These are phyloP conservation scores for Eupithecia pulchellata DNA, from an alignment of 2,888 invertebrate species.

Conservation along the genomic window DNA sequence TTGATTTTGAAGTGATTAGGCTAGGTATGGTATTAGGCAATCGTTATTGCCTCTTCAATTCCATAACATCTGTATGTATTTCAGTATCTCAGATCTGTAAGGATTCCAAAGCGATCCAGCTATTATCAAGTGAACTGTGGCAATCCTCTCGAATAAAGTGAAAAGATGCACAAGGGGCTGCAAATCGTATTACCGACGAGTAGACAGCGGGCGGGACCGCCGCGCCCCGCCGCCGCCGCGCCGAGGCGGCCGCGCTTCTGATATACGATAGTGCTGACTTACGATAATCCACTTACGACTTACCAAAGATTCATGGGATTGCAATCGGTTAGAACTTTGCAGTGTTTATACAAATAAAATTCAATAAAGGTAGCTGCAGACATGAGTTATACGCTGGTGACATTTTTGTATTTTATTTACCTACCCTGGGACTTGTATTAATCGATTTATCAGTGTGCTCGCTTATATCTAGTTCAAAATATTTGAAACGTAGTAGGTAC, in stretches of 20 bases:
- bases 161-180: slow-evolving; percentile 30
- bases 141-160: slow-evolving; percentile 18
- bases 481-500: not conserved
- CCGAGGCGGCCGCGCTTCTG: not conserved
- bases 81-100: not conserved
- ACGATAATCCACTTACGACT: slow-evolving; percentile 17
- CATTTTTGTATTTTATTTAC: not conserved
- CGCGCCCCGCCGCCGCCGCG: not conserved
- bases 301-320: slow-evolving; percentile 21
- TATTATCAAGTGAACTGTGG: not conserved
- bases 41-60: not conserved
- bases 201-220: not conserved
- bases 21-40: not conserved
- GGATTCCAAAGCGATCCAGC: slow-evolving; percentile 2
- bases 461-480: not conserved
- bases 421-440: not conserved
- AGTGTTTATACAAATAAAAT: no score
- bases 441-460: not conserved
- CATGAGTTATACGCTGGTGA: slow-evolving; percentile 1
- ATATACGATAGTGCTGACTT: slow-evolving; percentile 14
- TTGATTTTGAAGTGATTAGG: not conserved
- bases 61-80: not conserved
- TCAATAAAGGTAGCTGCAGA: slow-evolving; percentile 8
- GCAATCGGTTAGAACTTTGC: not conserved
- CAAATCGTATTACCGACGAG: slow-evolving; percentile 26